Percentiles rank a stretch among this genome's conserved stretches.
phyloP scores from a whole-genome alignment of 2,113 vertebrate genomes.

The Crotalus viridis region DNA sequence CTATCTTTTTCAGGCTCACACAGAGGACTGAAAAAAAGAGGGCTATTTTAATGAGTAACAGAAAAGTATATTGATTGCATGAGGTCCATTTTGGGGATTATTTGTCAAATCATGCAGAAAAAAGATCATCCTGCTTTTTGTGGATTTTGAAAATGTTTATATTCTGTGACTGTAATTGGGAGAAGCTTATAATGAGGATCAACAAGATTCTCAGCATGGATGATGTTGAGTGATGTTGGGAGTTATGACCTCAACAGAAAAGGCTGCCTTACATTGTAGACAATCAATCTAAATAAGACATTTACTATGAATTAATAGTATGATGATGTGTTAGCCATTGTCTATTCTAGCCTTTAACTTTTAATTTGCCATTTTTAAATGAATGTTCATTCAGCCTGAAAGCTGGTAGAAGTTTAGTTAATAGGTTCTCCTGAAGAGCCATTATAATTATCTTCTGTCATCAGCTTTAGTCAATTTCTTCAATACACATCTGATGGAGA shows the following conservation, averaged over 20 bases:
- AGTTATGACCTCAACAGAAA: neutral
- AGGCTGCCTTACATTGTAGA: constrained; percentile 3
- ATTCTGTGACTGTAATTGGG: neutral
- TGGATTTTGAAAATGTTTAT: accelerated
- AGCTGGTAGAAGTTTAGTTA: constrained; percentile 33
- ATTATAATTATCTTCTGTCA: constrained; percentile 13
- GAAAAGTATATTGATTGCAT: neutral
- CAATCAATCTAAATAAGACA: neutral
- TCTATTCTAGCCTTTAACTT: constrained; percentile 28
- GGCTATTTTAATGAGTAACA: neutral
- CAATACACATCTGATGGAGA: constrained; percentile 20
- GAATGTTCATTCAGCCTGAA: constrained; percentile 23
- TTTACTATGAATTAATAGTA: neutral
- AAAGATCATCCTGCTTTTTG: neutral
- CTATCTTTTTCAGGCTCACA: neutral
- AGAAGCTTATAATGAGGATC: neutral
- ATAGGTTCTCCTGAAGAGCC: constrained; percentile 28
- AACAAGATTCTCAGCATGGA: neutral
- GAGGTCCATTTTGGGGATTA: neutral
- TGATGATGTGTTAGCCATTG: neutral
- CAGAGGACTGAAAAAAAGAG: neutral
- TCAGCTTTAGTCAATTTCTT: constrained; percentile 29
- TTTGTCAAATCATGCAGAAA: neutral
- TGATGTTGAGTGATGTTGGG: neutral
- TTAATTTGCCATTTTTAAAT: constrained; percentile 17